Conservation (phyloP, 2,797 vertebrate species). For the Momotus momota region DNA sequence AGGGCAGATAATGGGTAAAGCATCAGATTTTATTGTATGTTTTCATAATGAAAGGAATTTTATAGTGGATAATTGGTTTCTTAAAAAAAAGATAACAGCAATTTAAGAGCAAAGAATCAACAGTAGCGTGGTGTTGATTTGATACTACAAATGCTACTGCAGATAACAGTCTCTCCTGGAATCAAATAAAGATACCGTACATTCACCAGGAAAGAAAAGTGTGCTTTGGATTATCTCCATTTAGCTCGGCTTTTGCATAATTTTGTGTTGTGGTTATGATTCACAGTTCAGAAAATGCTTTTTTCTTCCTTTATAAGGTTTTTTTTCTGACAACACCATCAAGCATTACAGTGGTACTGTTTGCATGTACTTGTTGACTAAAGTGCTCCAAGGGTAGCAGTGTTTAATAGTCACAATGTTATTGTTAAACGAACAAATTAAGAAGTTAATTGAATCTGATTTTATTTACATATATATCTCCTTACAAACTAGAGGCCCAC, state of each 20-base stretch:
- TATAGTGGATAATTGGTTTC: background rate
- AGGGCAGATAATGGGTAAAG: background rate
- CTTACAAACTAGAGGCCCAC: background rate
- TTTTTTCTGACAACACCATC: background rate
- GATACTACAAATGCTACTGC: background rate
- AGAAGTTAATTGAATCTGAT: constrained; percentile 24
- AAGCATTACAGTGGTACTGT: background rate
- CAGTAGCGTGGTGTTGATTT: background rate
- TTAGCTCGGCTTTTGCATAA: constrained; percentile 1
- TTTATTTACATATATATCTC: constrained; percentile 49
- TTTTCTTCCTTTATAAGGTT: background rate
- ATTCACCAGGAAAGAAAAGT: background rate
- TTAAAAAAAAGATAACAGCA: background rate
- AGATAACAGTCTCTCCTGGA: background rate
- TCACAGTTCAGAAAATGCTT: background rate
- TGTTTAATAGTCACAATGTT: constrained; percentile 26
- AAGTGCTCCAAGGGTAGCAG: background rate
- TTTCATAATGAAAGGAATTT: background rate
- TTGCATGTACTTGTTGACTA: background rate
- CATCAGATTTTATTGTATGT: background rate
- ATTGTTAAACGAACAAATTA: constrained; percentile 39
- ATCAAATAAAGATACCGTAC: background rate
- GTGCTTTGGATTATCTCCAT: background rate
- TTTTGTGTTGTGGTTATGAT: background rate
- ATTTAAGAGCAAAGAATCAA: constrained; percentile 9